phyloP scores from a whole-genome alignment of 2,113 vertebrate genomes.

The Serilophus lunatus region DNA sequence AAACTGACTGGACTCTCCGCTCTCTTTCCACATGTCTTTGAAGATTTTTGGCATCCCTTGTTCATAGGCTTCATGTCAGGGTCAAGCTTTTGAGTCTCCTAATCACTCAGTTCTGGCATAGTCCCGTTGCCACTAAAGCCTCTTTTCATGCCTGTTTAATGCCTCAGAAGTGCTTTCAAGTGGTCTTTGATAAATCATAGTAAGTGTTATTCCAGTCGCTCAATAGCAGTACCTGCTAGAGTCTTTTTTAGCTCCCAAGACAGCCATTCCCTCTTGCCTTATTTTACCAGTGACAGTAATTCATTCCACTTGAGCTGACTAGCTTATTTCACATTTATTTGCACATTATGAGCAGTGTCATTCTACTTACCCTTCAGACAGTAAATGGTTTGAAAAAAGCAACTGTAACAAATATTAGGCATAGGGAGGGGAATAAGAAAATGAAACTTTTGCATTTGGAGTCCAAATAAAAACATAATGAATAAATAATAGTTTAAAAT shows the following conservation, averaged over 20 bases:
- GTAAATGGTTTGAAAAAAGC: conserved; percentile 71
- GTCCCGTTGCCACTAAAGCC: conserved; percentile 60
- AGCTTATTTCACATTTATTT: conserved; percentile 73
- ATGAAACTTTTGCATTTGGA: conserved; percentile 32
- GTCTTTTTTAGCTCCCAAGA: conserved; percentile 72
- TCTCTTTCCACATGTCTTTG: not conserved
- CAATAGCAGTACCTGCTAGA: conserved; percentile 75
- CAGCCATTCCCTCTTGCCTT: conserved; percentile 70
- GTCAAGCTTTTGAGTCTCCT: conserved; percentile 47
- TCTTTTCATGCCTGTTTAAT: conserved; percentile 82
- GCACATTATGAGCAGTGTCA: conserved; percentile 73
- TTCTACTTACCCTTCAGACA: conserved; percentile 71
- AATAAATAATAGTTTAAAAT: conserved; percentile 72
- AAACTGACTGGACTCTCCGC: not conserved
- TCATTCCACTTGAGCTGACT: conserved; percentile 75
- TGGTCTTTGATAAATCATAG: conserved; percentile 85
- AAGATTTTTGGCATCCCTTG: conserved; percentile 29
- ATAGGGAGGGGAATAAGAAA: not conserved
- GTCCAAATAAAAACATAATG: conserved; percentile 63
- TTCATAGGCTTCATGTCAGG: conserved; percentile 52
- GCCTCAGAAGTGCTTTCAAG: conserved; percentile 88
- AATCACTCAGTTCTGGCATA: conserved; percentile 58
- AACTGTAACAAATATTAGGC: conserved; percentile 68
- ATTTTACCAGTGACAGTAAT: conserved; percentile 76
- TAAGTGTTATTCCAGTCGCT: conserved; percentile 79